Base-by-base conservation (phyloP, 2,113 vertebrate species). In the Pagrus major region DNA sequence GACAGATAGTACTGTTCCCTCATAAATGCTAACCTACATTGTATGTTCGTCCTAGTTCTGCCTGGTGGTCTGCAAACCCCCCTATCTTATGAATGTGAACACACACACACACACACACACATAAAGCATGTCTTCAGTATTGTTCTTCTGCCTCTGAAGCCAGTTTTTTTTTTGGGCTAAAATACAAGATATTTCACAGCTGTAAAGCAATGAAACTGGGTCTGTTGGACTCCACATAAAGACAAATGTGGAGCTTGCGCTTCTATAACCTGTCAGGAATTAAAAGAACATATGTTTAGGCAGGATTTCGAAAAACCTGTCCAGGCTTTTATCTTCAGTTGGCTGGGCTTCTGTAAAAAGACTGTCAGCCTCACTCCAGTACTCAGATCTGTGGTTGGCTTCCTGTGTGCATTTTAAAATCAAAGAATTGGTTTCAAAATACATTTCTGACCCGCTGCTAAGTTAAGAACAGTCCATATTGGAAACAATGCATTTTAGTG, bases 1-100 rank as follows among this genome's bases (percentile, higher is more conserved):
- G 83, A 85, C 83, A 79, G 80, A 78, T 69, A 80, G 78, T 71
- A 33, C 65, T 68, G 56, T 63, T 81, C 21, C 52, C 69, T 78
- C 63, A 77, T 83, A 84, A 86, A 87, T 70, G 56, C 78, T 83
- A 86, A 84, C 90, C 86, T 79, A 90, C 82, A 90, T 87, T 71
- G 29, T 52, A 47, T 80, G 60, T 81, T 70, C 0, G 73, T 83
- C 87, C 86, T 68, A 88, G 63, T 86, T 89, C 52, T 88, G 80
- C 81, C 54, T 65, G 69, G 18, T 56, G 55, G 70, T 79, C 67
- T 76, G 55, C 47, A 33, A 56, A 52, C 59, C 37, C 33, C 16
- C 59, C 14, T 49, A 41, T 59, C 1, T 35, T 12, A 23, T 33
- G 18, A 59, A 64, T 37, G 4, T 55, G 6, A 6, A 64, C 33